phyloP scores from a whole-genome alignment of 1,140 invertebrate genomes.

The Neomicropteryx cornuta region DNA sequence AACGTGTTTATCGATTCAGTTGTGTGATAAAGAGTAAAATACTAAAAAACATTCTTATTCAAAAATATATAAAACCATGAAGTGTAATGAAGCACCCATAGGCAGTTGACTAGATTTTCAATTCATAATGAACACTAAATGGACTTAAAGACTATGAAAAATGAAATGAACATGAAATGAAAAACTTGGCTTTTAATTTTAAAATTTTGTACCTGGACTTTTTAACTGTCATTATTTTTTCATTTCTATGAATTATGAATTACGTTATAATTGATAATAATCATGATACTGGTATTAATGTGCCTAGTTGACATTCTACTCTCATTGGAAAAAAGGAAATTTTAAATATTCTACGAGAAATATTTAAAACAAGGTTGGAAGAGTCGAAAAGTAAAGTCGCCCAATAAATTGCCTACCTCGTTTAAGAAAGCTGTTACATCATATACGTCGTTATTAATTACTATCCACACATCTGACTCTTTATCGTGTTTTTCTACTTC shows the following conservation, averaged over 20 bases:
- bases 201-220: no score
- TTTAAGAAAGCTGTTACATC: slow-evolving; percentile 50
- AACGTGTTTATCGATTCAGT: no score
- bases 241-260: slow-evolving; percentile 2
- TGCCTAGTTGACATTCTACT: neutral
- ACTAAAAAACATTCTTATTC: no score
- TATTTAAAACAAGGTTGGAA: neutral
- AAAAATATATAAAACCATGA: no score
- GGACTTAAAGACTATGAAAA: no score
- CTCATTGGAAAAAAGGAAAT: neutral
- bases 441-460: slow-evolving; percentile 54
- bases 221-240: neutral
- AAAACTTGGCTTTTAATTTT: no score
- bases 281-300: neutral
- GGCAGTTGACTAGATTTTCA: no score
- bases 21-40: no score
- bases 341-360: neutral
- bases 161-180: no score
- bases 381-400: neutral
- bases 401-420: slow-evolving; percentile 37
- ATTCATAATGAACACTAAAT: no score
- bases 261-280: neutral
- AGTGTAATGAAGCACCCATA: no score
- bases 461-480: slow-evolving; percentile 41
- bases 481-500: slow-evolving; percentile 44